A percentile compares a stretch with the other conserved stretches of the same genome.
Evolutionary conservation across 2,888 invertebrate genomes (phyloP).

Genomic region (Biston stratarius): DNA sequence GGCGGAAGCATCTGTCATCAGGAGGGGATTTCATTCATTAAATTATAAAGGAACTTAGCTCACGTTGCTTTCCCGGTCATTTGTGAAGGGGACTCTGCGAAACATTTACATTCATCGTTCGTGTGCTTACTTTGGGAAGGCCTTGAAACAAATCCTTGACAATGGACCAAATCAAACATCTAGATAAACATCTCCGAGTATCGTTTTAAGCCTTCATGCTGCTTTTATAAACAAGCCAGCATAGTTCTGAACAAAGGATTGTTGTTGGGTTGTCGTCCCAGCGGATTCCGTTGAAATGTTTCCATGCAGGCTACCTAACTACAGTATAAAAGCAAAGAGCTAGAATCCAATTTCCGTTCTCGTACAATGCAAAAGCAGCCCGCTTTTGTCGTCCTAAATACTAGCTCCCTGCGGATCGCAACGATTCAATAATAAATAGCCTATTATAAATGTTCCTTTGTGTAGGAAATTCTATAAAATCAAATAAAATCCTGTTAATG

Average conservation of each 20-base stretch:
- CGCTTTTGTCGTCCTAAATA: constrained; percentile 51
- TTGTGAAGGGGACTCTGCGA: constrained; percentile 42
- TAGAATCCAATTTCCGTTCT: constrained; percentile 59
- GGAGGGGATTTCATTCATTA: constrained; percentile 68
- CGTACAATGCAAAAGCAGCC: constrained; percentile 50
- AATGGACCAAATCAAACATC: constrained; percentile 15
- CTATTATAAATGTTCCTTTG: constrained; percentile 8
- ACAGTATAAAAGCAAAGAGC: constrained; percentile 38
- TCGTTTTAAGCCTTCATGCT: background rate
- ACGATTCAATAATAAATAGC: constrained; percentile 14
- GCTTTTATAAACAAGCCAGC: constrained; percentile 18
- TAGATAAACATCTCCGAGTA: constrained; percentile 8
- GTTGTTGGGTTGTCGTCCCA: constrained; percentile 7
- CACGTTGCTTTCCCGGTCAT: constrained; percentile 55
- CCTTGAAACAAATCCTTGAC: constrained; percentile 34
- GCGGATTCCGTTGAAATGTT: constrained; percentile 33
- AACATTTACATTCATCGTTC: constrained; percentile 29
- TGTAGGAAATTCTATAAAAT: constrained; percentile 3
- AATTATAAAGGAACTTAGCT: constrained; percentile 58
- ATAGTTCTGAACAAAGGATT: constrained; percentile 16
- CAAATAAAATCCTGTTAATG: background rate
- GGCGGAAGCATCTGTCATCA: constrained; percentile 70
- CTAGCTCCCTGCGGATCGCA: constrained; percentile 38
- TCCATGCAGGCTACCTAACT: constrained; percentile 30
- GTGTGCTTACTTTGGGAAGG: constrained; percentile 24